These are phyloP conservation scores for Pluvianellus socialis DNA, from an alignment of 2,113 vertebrate species.

Conservation along the genomic window DNA sequence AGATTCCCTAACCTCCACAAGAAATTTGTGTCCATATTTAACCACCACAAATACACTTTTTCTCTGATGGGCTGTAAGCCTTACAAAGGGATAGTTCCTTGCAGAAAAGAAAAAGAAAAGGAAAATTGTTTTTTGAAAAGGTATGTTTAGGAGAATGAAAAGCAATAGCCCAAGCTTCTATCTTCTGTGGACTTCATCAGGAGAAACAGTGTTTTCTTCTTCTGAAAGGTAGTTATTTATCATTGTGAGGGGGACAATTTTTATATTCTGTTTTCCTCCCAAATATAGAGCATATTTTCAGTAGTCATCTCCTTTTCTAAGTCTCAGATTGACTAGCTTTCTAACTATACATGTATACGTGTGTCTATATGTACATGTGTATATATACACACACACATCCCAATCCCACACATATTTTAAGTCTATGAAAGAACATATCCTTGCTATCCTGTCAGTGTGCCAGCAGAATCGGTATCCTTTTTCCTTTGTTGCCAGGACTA, in stretches of 20 bases:
- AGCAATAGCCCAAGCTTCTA: not conserved
- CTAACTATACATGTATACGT: not conserved
- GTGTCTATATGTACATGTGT: fast-evolving
- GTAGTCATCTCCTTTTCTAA: not conserved
- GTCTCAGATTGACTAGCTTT: not conserved
- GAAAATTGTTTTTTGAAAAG: not conserved
- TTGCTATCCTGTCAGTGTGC: conserved; percentile 1
- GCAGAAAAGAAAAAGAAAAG: not conserved
- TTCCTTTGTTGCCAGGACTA: conserved; percentile 40
- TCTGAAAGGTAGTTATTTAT: not conserved
- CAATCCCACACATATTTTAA: not conserved
- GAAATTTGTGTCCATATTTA: not conserved
- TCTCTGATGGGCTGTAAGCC: not conserved
- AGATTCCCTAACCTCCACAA: not conserved
- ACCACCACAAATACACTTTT: not conserved
- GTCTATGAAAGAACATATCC: not conserved
- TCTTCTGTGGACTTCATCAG: not conserved
- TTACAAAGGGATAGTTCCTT: not conserved
- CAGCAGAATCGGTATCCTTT: conserved; percentile 31
- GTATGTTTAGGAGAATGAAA: not conserved
- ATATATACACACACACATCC: not conserved
- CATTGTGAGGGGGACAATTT: not conserved
- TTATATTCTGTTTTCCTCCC: not conserved
- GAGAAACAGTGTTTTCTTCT: not conserved
- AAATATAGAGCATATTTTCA: not conserved